Base-by-base conservation (phyloP, 2,888 invertebrate species). In the Willowsia nigromaculata region DNA sequence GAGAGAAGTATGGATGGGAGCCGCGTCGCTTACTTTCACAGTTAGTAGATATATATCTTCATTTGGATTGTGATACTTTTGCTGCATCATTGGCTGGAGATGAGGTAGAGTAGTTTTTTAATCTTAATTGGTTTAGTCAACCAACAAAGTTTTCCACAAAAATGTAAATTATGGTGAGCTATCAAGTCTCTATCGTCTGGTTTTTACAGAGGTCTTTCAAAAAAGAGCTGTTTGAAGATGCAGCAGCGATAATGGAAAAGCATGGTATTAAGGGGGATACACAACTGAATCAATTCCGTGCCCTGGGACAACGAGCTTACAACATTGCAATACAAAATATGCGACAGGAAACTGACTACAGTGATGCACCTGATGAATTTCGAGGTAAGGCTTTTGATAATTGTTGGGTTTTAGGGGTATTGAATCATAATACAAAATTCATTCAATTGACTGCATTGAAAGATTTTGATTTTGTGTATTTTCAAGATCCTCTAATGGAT, bases 1-100 rank as follows among this genome's bases (percentile, higher is more conserved):
- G 98, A 0, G 97, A 97, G 92, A 98, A 98, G 94, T 99, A 99
- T 94, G 98, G 98, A 13, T 99, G 99, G 99, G 98, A 99, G 94
- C 99, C 99, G 25, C 96, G 98, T 93, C 96, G 97, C 92, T 95
- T 99, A 92, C 95, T 99, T 88, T 96, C 97, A 93, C 97, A 98
- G 94, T 95, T 99, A 91, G 98, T 98, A 76, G 98, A 98, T 94
- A 99, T 99, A 94, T 99, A 99, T 95, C 95, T 99, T 93, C 98
- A 99, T 94, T 95, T 99, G 92, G 97, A 98, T 95, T 97, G 97
- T 95, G 96, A 97, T 94, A 96, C 96, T 94, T 98, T 98, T 95
- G 97, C 97, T 93, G 96, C 96, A 92, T 98, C 98, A 88, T 95
- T 99, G 89, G 99, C 99, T 53, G 97, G 97, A 90, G 99, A 99